A percentile compares a stretch with the other conserved stretches of the same genome.
phyloP scores from a whole-genome alignment of 2,113 vertebrate genomes.

The Salminus brasiliensis region DNA sequence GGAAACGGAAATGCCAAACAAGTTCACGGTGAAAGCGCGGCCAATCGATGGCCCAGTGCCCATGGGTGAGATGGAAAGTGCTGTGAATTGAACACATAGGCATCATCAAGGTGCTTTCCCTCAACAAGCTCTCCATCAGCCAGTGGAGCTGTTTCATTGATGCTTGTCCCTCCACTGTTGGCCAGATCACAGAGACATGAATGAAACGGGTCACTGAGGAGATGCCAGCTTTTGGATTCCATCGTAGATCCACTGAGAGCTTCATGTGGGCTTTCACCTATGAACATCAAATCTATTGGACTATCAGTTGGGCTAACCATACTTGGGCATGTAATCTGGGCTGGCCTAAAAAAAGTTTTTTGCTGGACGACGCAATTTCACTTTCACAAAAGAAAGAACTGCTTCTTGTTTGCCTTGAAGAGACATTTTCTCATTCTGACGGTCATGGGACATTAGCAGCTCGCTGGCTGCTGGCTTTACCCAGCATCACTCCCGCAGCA shows the following conservation, averaged over 20 bases:
- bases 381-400: too few species aligned
- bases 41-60: conserved; percentile 56
- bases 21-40: conserved; percentile 23
- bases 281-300: too few species aligned
- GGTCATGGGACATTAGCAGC: too few species aligned
- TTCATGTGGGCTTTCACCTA: too few species aligned
- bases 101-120: conserved; percentile 41
- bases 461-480: too few species aligned
- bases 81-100: conserved; percentile 22
- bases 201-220: neutral
- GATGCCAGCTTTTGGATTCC: neutral
- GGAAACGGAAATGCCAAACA: conserved; percentile 29
- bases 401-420: too few species aligned
- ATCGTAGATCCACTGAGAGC: too few species aligned
- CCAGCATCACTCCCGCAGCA: too few species aligned
- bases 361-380: too few species aligned
- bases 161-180: neutral
- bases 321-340: too few species aligned
- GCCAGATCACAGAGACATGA: conserved; percentile 6
- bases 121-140: neutral
- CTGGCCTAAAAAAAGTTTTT: too few species aligned
- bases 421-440: too few species aligned
- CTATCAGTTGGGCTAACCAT: neutral
- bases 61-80: conserved; percentile 42
- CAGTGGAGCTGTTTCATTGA: conserved; percentile 16